Base-by-base conservation (phyloP, 2,113 vertebrate species). In the Pedionomus torquatus region DNA sequence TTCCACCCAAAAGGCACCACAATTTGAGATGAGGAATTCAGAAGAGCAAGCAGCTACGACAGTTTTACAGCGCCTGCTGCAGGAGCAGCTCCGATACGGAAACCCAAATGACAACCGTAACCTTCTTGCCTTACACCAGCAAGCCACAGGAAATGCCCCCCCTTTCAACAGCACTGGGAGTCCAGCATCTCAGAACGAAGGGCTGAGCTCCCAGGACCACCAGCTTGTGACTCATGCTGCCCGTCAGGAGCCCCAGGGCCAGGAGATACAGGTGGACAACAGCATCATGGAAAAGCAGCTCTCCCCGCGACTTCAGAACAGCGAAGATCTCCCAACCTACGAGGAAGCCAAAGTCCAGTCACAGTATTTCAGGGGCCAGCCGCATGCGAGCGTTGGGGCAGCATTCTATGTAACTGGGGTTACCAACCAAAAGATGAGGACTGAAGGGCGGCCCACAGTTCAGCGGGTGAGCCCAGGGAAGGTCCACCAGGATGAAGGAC, bases 281-380 rank as follows among this genome's bases (percentile, higher is more conserved):
- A 97, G 98, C 86, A 97, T 98, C 92, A 98, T 99, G 98, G 99
- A 99, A 97, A 99, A 99, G 92, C 98, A 99, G 96, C 98, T 98
- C 26, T 98, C 98, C 30, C 96, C 98, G 8, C 98, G 98, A 57
- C 98, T 98, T 69, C 99, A 97, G 35, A 99, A 98, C 97, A 98
- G 98, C 0, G 99, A 99, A 95, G 99, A 99, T 93, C 98, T 99
- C 44, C 99, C 99, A 0, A 99, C 99, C 17, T 99, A 99, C 2
- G 99, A 99, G 97, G 99, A 99, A 97, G 99, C 99, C 95, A 99
- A 99, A 97, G 99, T 99, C 24, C 99, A 99, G 98, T 99, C 99
- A 0, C 99, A 99, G 91, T 99, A 99, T 88, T 99, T 99, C 95
- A 98, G 99, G 12, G 99, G 99, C 51, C 99, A 99, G 90, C 98